Evolutionary conservation across 2,888 invertebrate genomes (phyloP), one percentile per base, ranked within the genome.

Genomic region (Panzeria rudis): DNA sequence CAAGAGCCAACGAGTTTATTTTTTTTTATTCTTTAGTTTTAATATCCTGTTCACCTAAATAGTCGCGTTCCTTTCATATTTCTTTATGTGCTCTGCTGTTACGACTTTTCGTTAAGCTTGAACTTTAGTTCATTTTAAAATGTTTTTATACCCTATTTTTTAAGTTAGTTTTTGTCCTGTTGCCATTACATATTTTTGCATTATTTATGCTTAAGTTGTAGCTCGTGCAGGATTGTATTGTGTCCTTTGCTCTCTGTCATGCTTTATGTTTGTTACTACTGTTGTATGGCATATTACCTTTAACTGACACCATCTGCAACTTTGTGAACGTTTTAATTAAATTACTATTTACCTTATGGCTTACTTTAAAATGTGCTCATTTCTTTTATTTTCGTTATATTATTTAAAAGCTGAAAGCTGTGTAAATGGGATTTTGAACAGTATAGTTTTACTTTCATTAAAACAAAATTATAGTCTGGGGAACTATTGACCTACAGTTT

Each of bases 331-430:
- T 90, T 91, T 90, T 91, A 91, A 91, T 91, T 91, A 90, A 91
- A 91, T 91, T 91, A 91, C 90, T 90, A 91, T 89, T 91, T 88
- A 88, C 90, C 90, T 88, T 89, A 89, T 90, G 89, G 89, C 88
- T 90, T 78, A 82, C 72, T 84, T 80, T 76, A 71, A 69, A 72
- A 75, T 59, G 29, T 50, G 25, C 25, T 78, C 38, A 20, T 38
- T 52, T 54, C 7, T 23, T 61, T 61, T 29, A 29, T 29, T 29
- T 29, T 29, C 5, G 29, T 25, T 59, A 50, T 50, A 50, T 11
- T 44, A 23, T 20, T 64, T 62, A 35, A 77, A 76, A 76, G 79
- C 71, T 47, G 15, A 41, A 41, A 78, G 47, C 59, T 32, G 72
- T 77, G 8, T 20, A 52, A 68, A 79, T 44, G 77, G 79, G 75